Percentiles rank a stretch among this genome's conserved stretches.
phyloP scores from a whole-genome alignment of 2,113 vertebrate genomes.

The Blennius ocellaris region DNA sequence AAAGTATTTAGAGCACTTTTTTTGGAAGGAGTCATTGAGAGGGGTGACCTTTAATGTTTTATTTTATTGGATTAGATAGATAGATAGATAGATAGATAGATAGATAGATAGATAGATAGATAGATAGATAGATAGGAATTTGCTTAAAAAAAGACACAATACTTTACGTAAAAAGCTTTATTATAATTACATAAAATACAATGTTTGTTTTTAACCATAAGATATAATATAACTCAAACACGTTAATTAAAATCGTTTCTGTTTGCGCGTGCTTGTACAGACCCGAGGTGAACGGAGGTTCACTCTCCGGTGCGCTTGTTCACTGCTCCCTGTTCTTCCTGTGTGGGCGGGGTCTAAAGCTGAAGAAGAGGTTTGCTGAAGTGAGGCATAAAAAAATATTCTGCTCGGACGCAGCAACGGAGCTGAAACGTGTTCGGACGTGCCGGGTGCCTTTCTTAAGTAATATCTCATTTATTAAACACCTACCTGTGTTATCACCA shows the following conservation, averaged over 20 bases:
- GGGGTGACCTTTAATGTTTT: too few species aligned
- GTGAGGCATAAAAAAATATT: not conserved
- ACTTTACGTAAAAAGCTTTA: too few species aligned
- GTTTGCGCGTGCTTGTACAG: not conserved
- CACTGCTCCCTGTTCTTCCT: conserved; percentile 10
- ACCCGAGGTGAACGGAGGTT: conserved; percentile 33
- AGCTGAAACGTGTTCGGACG: conserved; percentile 25
- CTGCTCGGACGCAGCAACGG: not conserved
- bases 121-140: too few species aligned
- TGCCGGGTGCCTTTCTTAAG: not conserved
- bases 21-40: too few species aligned
- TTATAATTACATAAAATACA: too few species aligned
- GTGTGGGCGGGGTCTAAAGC: conserved; percentile 46
- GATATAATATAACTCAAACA: too few species aligned
- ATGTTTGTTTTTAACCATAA: too few species aligned
- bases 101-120: too few species aligned
- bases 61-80: too few species aligned
- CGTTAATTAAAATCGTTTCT: not conserved
- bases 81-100: too few species aligned
- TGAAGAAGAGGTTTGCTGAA: conserved; percentile 28
- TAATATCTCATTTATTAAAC: not conserved
- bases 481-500: not conserved
- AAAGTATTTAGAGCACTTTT: too few species aligned
- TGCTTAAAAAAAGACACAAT: too few species aligned
- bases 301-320: conserved; percentile 33